Evolutionary conservation across 2,113 vertebrate species (phyloP), one percentile per base, ranked within the genome.

Genomic region (Chaetops frenatus): DNA sequence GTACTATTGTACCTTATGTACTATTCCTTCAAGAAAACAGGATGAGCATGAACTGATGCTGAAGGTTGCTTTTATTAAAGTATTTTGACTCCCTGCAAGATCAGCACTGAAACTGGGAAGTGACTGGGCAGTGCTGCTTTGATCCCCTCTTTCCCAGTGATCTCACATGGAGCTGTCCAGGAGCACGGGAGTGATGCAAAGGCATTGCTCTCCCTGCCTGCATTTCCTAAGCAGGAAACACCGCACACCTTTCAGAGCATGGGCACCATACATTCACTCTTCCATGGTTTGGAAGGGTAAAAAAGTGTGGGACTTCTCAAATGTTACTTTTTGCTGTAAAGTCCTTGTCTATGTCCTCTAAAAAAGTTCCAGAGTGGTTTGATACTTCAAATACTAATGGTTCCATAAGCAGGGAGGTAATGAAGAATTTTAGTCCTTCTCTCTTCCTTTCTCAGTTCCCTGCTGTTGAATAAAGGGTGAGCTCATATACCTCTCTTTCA

Each of bases 161-260:
- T 57, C 28, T 69, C 44, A 31, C 48, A 53, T 0, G 2, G 27
- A 71, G 70, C 48, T 80, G 62, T 54, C 44, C 54, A 42, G 54
- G 45, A 47, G 1, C 51, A 25, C 0, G 12, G 0, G 4, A 57
- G 36, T 8, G 53, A 36, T 76, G 54, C 77, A 61, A 87, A 90
- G 66, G 50, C 57, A 33, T 27, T 0, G 0, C 44, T 62, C 47
- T 70, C 29, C 67, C 18, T 2, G 0, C 5, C 20, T 33, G 16
- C n/a, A 6, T 40, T 70, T 35, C 58, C 58, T 22, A 18, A 73
- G 21, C 74, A 54, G 47, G 35, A 73, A 88, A 29, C 33, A 35
- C 27, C 2, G 1, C 21, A 14, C 0, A 0, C 48, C 56, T 2
- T n/a, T 62, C 27, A 21, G 51, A 62, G 76, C 47, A n/a, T 1